Evolutionary conservation across 2,888 invertebrate species (phyloP).

Genomic region (Andrena fulva): DNA sequence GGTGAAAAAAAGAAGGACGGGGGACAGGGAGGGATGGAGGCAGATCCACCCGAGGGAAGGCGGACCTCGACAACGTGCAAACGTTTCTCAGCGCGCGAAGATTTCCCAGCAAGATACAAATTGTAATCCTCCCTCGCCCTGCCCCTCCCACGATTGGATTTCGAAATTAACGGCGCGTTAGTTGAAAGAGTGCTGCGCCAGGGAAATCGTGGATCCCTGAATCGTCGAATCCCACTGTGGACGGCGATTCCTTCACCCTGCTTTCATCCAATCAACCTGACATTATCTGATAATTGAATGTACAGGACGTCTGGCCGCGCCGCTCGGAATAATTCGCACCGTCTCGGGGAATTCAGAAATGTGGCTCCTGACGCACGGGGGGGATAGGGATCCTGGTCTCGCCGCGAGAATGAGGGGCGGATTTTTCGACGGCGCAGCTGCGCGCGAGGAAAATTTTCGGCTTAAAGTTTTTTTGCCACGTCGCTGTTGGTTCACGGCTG

Average conservation of each 20-base stretch:
- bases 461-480: slow-evolving; percentile 16
- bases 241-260: no score
- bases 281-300: slow-evolving; percentile 13
- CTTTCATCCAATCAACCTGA: no score
- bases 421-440: slow-evolving; percentile 2
- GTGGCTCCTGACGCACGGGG: no score
- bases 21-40: neutral
- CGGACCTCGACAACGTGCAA: slow-evolving; percentile 16
- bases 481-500: slow-evolving; percentile 18
- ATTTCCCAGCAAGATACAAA: slow-evolving; percentile 60
- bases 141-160: slow-evolving; percentile 58
- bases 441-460: slow-evolving; percentile 11
- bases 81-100: slow-evolving; percentile 15
- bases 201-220: neutral
- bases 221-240: neutral
- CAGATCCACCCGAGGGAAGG: neutral
- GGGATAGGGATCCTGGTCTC: no score
- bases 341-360: no score
- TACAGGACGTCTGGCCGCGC: neutral
- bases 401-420: no score
- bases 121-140: slow-evolving; percentile 64
- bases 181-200: neutral
- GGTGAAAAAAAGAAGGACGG: slow-evolving; percentile 10
- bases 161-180: slow-evolving; percentile 53
- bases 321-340: no score